phyloP scores from a whole-genome alignment of 2,888 invertebrate genomes.

The Terebella lapidaria region DNA sequence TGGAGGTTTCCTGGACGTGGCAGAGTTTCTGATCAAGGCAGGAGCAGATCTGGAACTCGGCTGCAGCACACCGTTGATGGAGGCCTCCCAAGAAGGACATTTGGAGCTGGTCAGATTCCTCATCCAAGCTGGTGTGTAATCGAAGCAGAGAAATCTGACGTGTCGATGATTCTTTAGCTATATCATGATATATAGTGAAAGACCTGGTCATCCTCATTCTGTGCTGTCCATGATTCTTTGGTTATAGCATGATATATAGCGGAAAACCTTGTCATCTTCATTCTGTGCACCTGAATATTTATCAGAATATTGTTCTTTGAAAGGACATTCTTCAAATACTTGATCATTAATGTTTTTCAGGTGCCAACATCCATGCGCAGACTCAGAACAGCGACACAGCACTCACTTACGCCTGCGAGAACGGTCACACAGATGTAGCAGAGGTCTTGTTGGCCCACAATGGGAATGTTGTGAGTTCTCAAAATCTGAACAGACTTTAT shows the following conservation, averaged over 20 bases:
- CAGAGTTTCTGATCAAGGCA: slow-evolving; percentile 89
- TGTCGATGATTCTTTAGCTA: background rate
- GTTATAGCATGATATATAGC: too few relatives aligned
- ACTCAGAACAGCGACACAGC: slow-evolving; percentile 95
- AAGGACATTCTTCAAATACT: background rate
- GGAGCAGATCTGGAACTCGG: slow-evolving; percentile 93
- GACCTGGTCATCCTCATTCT: background rate
- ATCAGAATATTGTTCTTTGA: too few relatives aligned
- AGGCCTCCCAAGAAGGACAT: slow-evolving; percentile 97
- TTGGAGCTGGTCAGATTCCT: slow-evolving; percentile 72
- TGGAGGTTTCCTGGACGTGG: slow-evolving; percentile 85
- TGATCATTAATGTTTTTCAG: slow-evolving; percentile 27
- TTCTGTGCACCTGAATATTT: too few relatives aligned
- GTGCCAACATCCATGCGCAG: slow-evolving; percentile 87
- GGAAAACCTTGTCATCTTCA: too few relatives aligned
- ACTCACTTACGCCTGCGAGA: slow-evolving; percentile 95
- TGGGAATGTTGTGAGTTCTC: slow-evolving; percentile 68
- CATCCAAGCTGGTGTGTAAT: slow-evolving; percentile 29
- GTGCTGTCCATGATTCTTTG: too few relatives aligned
- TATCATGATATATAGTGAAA: background rate
- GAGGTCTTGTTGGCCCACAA: slow-evolving; percentile 84
- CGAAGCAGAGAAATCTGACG: background rate
- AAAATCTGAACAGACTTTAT: background rate
- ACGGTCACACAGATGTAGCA: slow-evolving; percentile 96
- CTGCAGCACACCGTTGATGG: slow-evolving; percentile 90